Base-by-base conservation (phyloP, 2,797 vertebrate genomes). In the Paratrypauchen microcephalus region DNA sequence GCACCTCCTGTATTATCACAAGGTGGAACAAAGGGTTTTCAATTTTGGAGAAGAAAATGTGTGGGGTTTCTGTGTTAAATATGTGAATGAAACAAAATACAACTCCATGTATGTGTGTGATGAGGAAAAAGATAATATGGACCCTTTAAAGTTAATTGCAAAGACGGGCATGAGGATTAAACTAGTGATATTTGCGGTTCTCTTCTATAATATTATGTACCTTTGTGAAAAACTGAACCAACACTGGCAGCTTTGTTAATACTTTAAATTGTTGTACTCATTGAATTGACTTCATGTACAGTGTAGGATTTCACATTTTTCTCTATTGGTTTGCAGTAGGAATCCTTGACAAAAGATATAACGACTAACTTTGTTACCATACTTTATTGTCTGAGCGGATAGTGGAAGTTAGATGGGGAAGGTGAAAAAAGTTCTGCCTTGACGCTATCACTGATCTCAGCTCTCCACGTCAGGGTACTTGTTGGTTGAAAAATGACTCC, bases 301-400 rank as follows among this genome's bases (percentile, higher is more conserved):
- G 3, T 56, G 1, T 15, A 58, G 13, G 58, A 60, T 36, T 59
- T 32, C 28, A 59, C 28, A 9, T n/a, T 36, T 36, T n/a, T 23
- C 58, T 36, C 58, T n/a, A 18, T 1, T 18, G 78, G 68, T 80
- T 70, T 76, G 48, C 78, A 66, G 88, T 86, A 93, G 93, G 93
- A 93, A 94, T 91, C 68, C 36, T 74, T 65, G 59, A 57, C 70
- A 62, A 64, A 45, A 2, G 36, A 73, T 52, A 32, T 69, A 66
- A 65, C 72, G 57, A 36, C 32, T 9, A 36, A 74, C 58, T 74
- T 2, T 65, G 54, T 69, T 23, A 78, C 79, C 65, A 67, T 81
- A 71, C 67, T 85, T 80, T 81, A 73, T 79, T 81, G 73, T 85
- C 59, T 85, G 71, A 77, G 62, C 62, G 80, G 70, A 62, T 79